Conservation (phyloP, 2,888 invertebrate species). For the Molorchus minor region DNA sequence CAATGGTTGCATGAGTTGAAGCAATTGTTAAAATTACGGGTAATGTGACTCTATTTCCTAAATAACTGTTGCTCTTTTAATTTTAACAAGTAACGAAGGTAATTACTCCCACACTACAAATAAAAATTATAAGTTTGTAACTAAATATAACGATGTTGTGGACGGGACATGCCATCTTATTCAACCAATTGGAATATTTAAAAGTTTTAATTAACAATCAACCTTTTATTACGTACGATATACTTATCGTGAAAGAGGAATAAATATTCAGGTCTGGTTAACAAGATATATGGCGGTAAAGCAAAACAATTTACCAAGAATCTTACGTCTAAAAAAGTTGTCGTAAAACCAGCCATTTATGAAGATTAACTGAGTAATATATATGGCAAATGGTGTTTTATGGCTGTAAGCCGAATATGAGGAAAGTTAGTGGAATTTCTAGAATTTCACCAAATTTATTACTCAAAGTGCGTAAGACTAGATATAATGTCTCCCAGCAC, state of each 20-base stretch:
- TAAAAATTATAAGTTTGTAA: no score
- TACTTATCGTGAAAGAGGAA: slow-evolving; percentile 13
- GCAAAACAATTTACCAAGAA: slow-evolving; percentile 42
- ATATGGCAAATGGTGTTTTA: slow-evolving; percentile 47
- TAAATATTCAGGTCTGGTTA: slow-evolving; percentile 21
- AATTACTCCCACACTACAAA: no score
- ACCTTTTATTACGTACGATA: no score
- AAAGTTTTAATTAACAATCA: no score
- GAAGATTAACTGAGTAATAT: slow-evolving; percentile 48
- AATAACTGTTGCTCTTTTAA: no score
- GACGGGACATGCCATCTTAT: no score
- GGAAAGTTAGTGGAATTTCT: slow-evolving; percentile 49
- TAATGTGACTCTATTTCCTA: no score
- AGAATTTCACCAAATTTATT: slow-evolving; percentile 51
- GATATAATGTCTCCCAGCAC: slow-evolving; percentile 40
- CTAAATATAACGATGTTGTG: no score
- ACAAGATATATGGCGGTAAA: slow-evolving; percentile 23
- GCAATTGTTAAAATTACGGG: no score
- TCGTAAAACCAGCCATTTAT: slow-evolving; percentile 44
- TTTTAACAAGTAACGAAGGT: no score
- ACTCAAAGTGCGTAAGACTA: slow-evolving; percentile 46
- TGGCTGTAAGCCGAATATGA: slow-evolving; percentile 43
- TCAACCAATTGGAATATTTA: no score
- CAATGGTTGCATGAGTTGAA: no score
- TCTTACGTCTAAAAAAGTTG: slow-evolving; percentile 41